phyloP scores from a whole-genome alignment of 2,113 vertebrate genomes.

The Centrocercus urophasianus region DNA sequence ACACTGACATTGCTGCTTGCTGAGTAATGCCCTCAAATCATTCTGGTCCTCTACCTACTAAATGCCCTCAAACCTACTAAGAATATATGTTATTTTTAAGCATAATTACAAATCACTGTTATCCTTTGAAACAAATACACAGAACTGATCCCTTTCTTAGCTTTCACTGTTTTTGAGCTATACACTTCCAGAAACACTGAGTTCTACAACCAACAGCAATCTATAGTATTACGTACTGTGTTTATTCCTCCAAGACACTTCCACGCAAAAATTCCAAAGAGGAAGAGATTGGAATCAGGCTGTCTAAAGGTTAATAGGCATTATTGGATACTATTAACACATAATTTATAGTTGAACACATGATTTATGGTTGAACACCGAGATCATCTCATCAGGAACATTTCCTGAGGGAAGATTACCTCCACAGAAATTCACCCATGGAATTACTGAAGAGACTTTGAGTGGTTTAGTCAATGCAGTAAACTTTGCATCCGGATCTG shows the following conservation, averaged over 20 bases:
- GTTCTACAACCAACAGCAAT: background rate
- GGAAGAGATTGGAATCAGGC: background rate
- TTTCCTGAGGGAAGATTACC: background rate
- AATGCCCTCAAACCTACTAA: conserved; percentile 23
- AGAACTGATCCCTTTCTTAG: background rate
- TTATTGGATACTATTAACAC: background rate
- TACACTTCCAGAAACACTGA: background rate
- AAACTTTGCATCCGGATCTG: background rate
- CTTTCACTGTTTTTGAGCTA: background rate
- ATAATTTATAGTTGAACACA: background rate
- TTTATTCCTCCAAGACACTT: background rate
- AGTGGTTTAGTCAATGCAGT: background rate
- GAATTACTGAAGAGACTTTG: background rate
- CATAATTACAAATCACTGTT: conserved; percentile 25
- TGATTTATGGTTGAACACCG: background rate
- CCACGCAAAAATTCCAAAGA: background rate
- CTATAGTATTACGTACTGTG: background rate
- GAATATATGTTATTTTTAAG: conserved; percentile 22
- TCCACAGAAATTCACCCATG: background rate
- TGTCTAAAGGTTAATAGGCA: background rate
- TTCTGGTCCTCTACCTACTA: conserved; percentile 24
- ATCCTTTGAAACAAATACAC: background rate
- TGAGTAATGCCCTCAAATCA: background rate
- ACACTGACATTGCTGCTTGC: fast-evolving
- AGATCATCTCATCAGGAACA: background rate